Conservation (phyloP, 1,140 invertebrate genomes). For the Cotesia vestalis region DNA sequence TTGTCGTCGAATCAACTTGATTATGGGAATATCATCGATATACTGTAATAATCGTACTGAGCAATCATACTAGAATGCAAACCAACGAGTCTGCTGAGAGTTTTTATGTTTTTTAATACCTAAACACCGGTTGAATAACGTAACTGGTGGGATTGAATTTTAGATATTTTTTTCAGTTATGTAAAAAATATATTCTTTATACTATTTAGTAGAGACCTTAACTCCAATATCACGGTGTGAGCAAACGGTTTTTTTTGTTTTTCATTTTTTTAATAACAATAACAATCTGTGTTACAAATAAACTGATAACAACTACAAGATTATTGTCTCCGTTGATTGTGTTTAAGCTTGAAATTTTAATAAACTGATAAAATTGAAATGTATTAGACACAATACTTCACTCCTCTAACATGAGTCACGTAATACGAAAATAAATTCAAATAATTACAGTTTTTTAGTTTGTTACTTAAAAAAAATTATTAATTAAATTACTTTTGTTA, state of each 20-base stretch:
- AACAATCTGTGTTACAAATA: neutral
- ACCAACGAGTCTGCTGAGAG: neutral
- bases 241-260: neutral
- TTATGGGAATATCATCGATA: slow-evolving; percentile 26
- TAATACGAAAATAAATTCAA: too few relatives aligned
- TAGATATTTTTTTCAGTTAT: neutral
- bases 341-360: neutral
- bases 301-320: neutral
- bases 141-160: neutral
- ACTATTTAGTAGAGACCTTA: neutral
- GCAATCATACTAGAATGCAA: neutral
- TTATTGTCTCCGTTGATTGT: neutral
- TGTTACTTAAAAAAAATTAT: too few relatives aligned
- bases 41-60: neutral
- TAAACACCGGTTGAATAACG: neutral
- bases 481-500: too few relatives aligned
- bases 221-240: slow-evolving; percentile 5
- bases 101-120: neutral
- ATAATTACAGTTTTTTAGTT: too few relatives aligned
- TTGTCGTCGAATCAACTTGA: slow-evolving; percentile 16
- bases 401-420: neutral
- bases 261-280: neutral
- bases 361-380: neutral
- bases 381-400: neutral
- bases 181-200: neutral